Evolutionary conservation across 2,113 vertebrate genomes (phyloP).

Genomic region (Accipiter virgatus): DNA sequence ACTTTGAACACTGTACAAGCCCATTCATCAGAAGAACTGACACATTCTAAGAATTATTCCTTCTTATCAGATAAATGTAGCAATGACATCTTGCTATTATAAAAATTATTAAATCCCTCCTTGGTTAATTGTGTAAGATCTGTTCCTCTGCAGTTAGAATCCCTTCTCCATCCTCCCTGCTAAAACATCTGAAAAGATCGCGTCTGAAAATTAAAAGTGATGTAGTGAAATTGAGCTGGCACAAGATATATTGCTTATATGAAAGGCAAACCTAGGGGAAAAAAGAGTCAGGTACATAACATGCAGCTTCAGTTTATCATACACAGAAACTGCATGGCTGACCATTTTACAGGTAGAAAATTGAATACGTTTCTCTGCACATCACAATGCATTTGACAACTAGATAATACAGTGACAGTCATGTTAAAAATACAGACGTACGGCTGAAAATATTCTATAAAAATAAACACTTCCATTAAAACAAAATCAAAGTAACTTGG

Average conservation of each 20-base stretch:
- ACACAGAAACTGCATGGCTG: constrained; percentile 3
- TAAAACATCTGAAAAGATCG: constrained; percentile 46
- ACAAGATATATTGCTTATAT: neutral
- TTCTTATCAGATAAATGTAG: constrained; percentile 64
- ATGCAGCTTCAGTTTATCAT: neutral
- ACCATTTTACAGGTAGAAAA: constrained; percentile 19
- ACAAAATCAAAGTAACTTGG: neutral
- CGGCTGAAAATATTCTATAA: neutral
- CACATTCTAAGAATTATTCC: constrained; percentile 62
- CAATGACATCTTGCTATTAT: constrained; percentile 51
- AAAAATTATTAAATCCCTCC: constrained; percentile 64
- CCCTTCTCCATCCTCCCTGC: neutral
- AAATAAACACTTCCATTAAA: neutral
- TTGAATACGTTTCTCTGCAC: neutral
- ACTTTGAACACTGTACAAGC: constrained; percentile 46
- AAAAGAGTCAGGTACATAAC: neutral
- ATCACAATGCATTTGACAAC: neutral
- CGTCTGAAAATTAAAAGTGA: constrained; percentile 27
- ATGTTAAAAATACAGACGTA: neutral
- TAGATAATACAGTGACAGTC: neutral
- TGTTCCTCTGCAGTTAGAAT: constrained; percentile 34
- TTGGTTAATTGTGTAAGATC: constrained; percentile 59
- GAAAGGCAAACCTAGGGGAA: constrained; percentile 22
- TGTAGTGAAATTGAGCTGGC: neutral
- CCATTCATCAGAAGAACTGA: constrained; percentile 65